Percentiles rank a stretch among this genome's conserved stretches.
Evolutionary conservation across 1,140 invertebrate genomes (phyloP).

Genomic region (Chrysopa pallens): DNA sequence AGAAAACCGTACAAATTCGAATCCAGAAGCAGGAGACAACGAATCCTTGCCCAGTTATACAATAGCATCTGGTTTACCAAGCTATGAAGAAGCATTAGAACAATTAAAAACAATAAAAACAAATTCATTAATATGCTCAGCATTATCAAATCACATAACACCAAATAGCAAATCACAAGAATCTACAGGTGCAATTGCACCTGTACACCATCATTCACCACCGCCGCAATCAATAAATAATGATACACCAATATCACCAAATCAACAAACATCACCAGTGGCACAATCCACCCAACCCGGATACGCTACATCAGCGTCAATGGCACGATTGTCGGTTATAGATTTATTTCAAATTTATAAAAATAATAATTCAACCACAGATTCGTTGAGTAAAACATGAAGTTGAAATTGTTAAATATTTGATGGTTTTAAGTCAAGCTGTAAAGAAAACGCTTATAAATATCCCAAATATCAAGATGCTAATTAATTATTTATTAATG

Average conservation of each 20-base stretch:
- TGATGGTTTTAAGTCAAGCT: too few relatives aligned
- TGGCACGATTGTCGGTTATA: not conserved
- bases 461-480: too few relatives aligned
- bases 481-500: too few relatives aligned
- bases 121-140: constrained; percentile 6
- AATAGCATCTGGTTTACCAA: constrained; percentile 38
- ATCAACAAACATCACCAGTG: not conserved
- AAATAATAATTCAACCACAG: not conserved
- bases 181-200: not conserved
- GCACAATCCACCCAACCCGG: too few relatives aligned
- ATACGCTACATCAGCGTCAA: not conserved
- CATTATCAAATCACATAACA: not conserved
- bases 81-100: constrained; percentile 38
- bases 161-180: not conserved
- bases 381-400: not conserved
- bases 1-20: constrained; percentile 10
- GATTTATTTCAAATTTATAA: not conserved
- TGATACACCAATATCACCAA: not conserved
- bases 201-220: not conserved
- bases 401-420: too few relatives aligned
- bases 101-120: constrained; percentile 23
- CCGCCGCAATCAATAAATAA: not conserved
- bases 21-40: constrained; percentile 17
- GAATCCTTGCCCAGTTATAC: constrained; percentile 40
- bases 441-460: too few relatives aligned